Evolutionary conservation across 2,888 invertebrate genomes (phyloP), one percentile per base, ranked within the genome.

Genomic region (Calameuta idolon): DNA sequence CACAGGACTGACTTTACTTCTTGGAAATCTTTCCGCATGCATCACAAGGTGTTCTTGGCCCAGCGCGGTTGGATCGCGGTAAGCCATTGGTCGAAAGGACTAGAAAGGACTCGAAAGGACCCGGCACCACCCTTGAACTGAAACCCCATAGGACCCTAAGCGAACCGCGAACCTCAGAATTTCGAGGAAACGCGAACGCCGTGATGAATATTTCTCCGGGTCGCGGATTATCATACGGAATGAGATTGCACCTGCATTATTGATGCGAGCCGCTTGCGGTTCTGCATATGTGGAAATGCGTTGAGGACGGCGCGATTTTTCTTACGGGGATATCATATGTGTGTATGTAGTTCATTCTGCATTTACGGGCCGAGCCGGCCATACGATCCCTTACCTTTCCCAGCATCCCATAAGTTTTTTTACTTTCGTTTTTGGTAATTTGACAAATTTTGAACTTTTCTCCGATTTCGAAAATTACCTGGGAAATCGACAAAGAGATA

Each of bases 211-310:
- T 90, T 90, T 89, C 88, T 88, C 83, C 83, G 82, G 81, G 83
- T 83, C 86, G 80, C 83, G 87, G 85, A 90, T 90, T 90, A 90
- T 90, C 89, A 89, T 89, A 88, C 86, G 81, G 83, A 87, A 89
- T 88, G 89, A 90, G 90, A 90, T 90, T 90, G 88, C 87, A 81
- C 79, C 76, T 90, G 89, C 85, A 90, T 89, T 85, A 87, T 90
- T 90, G 87, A 90, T 87, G 83, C 69, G 11, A 79, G 80, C 77
- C 83, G 77, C 76, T 82, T 83, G 83, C 75, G 81, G 82, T 78
- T 81, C 81, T 81, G 76, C 81, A 78, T 79, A 78, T 75, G 82
- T 77, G 79, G 75, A 76, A 78, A 80, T 78, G 76, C 79, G 80
- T 79, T 79, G 79, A 81, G 82, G 81, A 83, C 79, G 78, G 73